phyloP scores from a whole-genome alignment of 2,888 invertebrate species.

The Ditylenchus weischeri region DNA sequence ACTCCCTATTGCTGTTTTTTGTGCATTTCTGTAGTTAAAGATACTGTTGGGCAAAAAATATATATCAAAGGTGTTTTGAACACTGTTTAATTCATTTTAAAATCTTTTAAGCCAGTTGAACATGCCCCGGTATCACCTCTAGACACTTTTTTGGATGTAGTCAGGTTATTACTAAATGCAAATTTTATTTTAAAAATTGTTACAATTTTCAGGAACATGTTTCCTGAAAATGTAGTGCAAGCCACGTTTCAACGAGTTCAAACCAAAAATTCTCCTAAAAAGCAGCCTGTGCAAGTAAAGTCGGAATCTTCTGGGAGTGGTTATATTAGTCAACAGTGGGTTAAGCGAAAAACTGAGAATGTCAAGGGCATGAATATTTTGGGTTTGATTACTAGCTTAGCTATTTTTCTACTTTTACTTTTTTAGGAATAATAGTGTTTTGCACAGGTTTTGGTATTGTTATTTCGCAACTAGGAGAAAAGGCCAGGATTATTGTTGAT shows the following conservation, averaged over 20 bases:
- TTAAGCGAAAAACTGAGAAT: slow-evolving; percentile 44
- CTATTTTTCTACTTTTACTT: neutral
- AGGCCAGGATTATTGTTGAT: slow-evolving; percentile 66
- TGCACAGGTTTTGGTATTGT: slow-evolving; percentile 85
- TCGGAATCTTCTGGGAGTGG: slow-evolving; percentile 1
- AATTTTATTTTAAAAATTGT: neutral
- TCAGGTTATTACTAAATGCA: slow-evolving; percentile 66
- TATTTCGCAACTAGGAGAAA: slow-evolving; percentile 75
- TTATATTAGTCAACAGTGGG: neutral
- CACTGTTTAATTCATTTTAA: too few relatives aligned
- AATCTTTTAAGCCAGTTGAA: slow-evolving; percentile 32
- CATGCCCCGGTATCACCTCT: slow-evolving; percentile 61
- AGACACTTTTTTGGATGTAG: slow-evolving; percentile 83
- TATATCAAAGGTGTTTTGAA: too few relatives aligned
- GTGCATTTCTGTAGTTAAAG: too few relatives aligned
- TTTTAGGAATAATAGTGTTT: slow-evolving; percentile 80
- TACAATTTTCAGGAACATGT: slow-evolving; percentile 72
- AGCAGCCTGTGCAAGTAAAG: slow-evolving; percentile 7
- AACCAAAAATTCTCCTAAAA: slow-evolving; percentile 49
- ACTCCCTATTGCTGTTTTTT: too few relatives aligned
- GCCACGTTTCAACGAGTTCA: slow-evolving; percentile 64
- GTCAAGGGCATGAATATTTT: slow-evolving; percentile 69
- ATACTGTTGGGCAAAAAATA: too few relatives aligned
- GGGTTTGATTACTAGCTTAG: slow-evolving; percentile 57
- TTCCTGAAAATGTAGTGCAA: slow-evolving; percentile 87